Evolutionary conservation across 2,888 invertebrate genomes (phyloP), one percentile per base, ranked within the genome.

Genomic region (Drosophila antonietae): DNA sequence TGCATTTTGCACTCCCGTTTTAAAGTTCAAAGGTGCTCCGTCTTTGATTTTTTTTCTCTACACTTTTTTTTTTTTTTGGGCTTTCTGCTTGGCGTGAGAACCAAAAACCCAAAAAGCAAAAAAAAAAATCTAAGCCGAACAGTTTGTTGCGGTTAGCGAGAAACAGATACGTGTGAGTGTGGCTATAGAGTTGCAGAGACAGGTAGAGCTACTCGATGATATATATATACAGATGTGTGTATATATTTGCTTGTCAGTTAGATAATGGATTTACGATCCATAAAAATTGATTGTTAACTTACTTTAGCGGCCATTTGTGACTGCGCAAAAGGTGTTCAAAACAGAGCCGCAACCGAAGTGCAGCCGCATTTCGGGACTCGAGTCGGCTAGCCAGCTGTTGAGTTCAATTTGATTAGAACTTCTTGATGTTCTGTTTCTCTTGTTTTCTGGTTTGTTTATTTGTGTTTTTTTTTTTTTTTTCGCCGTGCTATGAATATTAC

Each of bases 1-100:
- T 88, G 88, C 80, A 77, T 76, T 83, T 78, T 82, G 83, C 86
- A 84, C 84, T 84, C 84, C 89, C 71, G 88, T 75, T 82, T 89
- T 84, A 85, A 85, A 85, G 89, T 89, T 85, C 84, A 85, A 89
- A 85, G 84, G 88, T 85, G 39, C 55, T 46, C 59, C 68, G 46
- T 47, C 44, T 59, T 18, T 39, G 39, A 39, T 57, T 59, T 33
- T 37, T 37, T 39, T 39, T 39, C 15, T 39, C 41, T 56, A 14
- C 37, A 23, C 46, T 46, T 62, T 62, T 64, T 15, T 63, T 62
- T 66, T 41, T 15, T 63, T 62, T 66, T 41, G 47, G 56, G 10
- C 23, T 59, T 49, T 39, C 46, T 23, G 58, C 18, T 59, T 67
- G 83, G 80, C 84, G 89, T 85, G 84, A 85, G 84, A 84, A 84